phyloP scores from a whole-genome alignment of 2,113 vertebrate genomes.

The Nyctibius bracteatus region DNA sequence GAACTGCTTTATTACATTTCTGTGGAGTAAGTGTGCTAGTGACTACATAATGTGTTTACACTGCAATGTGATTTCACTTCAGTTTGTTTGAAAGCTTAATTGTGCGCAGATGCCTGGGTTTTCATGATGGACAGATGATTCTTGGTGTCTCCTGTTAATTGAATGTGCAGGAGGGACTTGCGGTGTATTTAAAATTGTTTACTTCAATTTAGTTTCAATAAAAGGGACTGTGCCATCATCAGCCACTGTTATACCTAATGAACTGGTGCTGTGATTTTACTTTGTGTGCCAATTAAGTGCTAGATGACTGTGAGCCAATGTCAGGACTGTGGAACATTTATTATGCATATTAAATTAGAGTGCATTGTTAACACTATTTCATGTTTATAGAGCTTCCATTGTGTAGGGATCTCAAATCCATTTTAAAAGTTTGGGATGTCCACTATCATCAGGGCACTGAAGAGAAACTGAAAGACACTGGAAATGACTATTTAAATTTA shows the following conservation, averaged over 20 bases:
- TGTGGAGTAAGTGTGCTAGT: conserved; percentile 29
- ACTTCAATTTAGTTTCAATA: background rate
- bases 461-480: background rate
- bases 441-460: background rate
- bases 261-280: background rate
- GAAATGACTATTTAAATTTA: background rate
- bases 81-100: conserved; percentile 25
- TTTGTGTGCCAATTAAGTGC: background rate
- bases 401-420: background rate
- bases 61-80: conserved; percentile 21
- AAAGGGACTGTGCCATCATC: background rate
- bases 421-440: background rate
- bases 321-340: background rate
- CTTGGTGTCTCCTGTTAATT: background rate
- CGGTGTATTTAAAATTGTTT: background rate
- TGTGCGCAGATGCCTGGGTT: conserved; percentile 31
- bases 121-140: conserved; percentile 19
- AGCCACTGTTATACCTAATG: background rate
- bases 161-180: background rate
- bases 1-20: conserved; percentile 16
- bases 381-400: background rate
- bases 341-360: background rate
- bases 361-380: background rate
- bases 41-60: conserved; percentile 53
- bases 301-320: background rate